phyloP scores from a whole-genome alignment of 53 echinoderm and acorn worm species.

The Luidia sarsii region DNA sequence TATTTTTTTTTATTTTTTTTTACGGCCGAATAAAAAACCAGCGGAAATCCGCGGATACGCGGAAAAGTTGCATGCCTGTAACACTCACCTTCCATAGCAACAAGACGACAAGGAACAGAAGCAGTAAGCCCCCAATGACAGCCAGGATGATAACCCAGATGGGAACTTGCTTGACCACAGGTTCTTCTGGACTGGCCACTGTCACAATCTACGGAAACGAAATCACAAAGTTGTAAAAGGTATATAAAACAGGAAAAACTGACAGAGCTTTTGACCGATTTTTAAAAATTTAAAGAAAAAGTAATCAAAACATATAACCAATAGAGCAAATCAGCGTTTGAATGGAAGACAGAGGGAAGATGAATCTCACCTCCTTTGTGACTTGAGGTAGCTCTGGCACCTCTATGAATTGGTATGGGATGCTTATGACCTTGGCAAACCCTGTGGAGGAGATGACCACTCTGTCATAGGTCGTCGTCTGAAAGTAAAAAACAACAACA shows the following conservation, averaged over 20 bases:
- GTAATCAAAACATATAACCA: too few relatives aligned
- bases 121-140: conserved; percentile 52
- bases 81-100: conserved; percentile 65
- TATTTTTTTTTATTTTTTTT: neutral
- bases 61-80: neutral
- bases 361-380: conserved; percentile 53
- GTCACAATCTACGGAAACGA: conserved; percentile 15
- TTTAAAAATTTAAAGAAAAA: neutral
- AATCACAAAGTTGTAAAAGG: neutral
- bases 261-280: neutral
- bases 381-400: conserved; percentile 37
- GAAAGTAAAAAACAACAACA: neutral
- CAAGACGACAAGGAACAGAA: conserved; percentile 52
- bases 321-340: too few relatives aligned
- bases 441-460: conserved; percentile 33
- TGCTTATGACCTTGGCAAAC: conserved; percentile 19
- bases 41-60: neutral
- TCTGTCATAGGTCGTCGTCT: conserved; percentile 33
- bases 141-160: conserved; percentile 52
- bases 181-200: conserved; percentile 54
- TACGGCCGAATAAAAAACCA: neutral
- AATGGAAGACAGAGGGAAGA: too few relatives aligned
- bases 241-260: neutral
- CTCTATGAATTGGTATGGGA: conserved; percentile 22
- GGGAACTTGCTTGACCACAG: conserved; percentile 46